Evolutionary conservation across 2,113 vertebrate genomes (phyloP).

Genomic region (Strix aluco): DNA sequence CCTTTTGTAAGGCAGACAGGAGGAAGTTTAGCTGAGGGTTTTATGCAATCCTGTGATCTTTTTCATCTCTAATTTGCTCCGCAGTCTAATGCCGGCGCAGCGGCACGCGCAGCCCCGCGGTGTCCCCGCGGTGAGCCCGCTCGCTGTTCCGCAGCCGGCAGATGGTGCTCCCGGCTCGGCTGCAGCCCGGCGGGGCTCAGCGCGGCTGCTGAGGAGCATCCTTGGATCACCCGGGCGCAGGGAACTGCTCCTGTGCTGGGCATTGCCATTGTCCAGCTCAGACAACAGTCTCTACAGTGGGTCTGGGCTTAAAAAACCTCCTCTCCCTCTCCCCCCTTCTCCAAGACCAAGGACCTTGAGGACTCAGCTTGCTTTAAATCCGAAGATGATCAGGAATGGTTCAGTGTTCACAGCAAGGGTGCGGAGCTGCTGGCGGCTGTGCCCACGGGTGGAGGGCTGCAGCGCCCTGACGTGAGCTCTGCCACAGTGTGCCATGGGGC

Average conservation of each 20-base stretch:
- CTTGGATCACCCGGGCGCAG: background rate
- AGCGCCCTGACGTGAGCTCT: background rate
- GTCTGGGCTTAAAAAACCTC: background rate
- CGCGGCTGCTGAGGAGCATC: background rate
- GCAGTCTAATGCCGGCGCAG: background rate
- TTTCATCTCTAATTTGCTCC: background rate
- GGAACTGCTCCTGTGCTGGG: background rate
- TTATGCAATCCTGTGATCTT: background rate
- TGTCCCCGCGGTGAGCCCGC: background rate
- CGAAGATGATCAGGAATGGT: background rate
- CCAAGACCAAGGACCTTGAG: background rate
- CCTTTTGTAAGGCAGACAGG: background rate
- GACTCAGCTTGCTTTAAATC: background rate
- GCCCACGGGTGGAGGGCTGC: background rate
- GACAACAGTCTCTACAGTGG: background rate
- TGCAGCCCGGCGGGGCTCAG: background rate
- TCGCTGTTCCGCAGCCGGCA: background rate
- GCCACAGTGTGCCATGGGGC: rapidly evolving
- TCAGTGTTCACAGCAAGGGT: background rate
- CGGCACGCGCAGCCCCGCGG: rapidly evolving
- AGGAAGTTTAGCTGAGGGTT: background rate
- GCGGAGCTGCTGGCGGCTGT: background rate
- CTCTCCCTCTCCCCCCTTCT: background rate
- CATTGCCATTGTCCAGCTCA: background rate
- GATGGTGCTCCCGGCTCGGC: conserved; percentile 38